Base-by-base conservation (phyloP, 2,888 invertebrate species). In the Blomia tropicalis region DNA sequence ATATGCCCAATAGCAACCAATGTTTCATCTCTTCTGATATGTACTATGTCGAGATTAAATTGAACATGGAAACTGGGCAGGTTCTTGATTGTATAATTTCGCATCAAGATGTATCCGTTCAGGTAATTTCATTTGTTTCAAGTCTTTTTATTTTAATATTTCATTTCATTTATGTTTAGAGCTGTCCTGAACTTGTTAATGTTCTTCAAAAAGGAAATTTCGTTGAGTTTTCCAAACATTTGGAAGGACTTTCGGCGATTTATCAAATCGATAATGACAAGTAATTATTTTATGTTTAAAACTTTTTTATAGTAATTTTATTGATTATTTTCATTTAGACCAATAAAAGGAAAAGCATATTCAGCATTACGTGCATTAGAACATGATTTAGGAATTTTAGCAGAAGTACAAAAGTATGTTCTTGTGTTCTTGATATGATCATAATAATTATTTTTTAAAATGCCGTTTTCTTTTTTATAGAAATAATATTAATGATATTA, bases 231-330 rank as follows among this genome's bases (percentile, higher is more conserved):
- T 86, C 89, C 1, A 82, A 84, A 5, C 93, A 95, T 73, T 74
- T 95, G n/a, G 89, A 92, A 74, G 80, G 90, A 0, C 79, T 91
- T 23, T 84, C 86, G 23, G 85, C 89, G 19, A 90, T 93, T 64
- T 95, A 93, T 74, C 88, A 91, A 72, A 77, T 95, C 14, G 89
- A 88, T 76, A 89, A 90, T 11, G 93, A 95, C 71, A 91, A 91
- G 72, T 75, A 70, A 36, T 36, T 36, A 11, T 11, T 36, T 11
- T 36, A 36, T 36, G 36, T 36, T 7, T 36, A 36, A 11, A 36
- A 36, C 7, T 36, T 36, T 36, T 62, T 60, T 63, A 19, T n/a
- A 41, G 41, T n/a, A 17, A 41, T 61, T 17, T 31, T 11, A 41
- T 27, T 22, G 31, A 14, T 51, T 43, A 44, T 32, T 64, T 53